These are phyloP conservation scores for Empidonax alnorum DNA, from an alignment of 2,113 vertebrate genomes.

Conservation along the genomic window DNA sequence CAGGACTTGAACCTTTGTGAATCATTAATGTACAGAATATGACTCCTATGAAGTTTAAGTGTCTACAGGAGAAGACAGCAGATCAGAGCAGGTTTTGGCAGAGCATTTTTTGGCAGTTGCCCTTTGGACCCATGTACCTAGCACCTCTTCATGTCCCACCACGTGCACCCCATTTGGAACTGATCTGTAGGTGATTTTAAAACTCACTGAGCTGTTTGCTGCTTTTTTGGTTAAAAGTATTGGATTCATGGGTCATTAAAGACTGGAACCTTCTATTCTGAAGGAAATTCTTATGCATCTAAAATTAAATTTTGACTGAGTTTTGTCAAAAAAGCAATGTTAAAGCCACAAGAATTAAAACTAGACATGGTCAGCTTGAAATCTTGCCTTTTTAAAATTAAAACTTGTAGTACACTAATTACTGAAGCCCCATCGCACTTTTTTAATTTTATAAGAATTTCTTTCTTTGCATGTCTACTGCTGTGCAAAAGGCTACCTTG, in stretches of 20 bases:
- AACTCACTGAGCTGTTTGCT: background rate
- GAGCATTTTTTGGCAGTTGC: background rate
- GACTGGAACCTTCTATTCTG: background rate
- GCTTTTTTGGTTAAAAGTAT: background rate
- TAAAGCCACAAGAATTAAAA: background rate
- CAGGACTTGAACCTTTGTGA: background rate
- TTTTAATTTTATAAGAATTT: background rate
- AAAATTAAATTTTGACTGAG: background rate
- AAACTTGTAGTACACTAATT: background rate
- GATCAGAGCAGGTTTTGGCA: background rate
- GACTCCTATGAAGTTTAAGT: background rate
- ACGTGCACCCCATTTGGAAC: background rate
- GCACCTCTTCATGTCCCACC: background rate
- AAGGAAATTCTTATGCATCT: background rate
- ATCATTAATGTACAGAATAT: background rate
- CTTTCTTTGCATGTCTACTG: background rate
- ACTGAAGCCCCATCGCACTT: background rate
- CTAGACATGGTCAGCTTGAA: background rate
- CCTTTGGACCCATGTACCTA: background rate
- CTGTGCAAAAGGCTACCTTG: background rate
- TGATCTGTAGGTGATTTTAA: accelerated
- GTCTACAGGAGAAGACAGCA: background rate
- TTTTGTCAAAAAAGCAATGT: background rate
- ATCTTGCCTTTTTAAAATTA: background rate
- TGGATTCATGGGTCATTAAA: background rate